Evolutionary conservation across 2,888 invertebrate genomes (phyloP).

Genomic region (Agrotis clavis): DNA sequence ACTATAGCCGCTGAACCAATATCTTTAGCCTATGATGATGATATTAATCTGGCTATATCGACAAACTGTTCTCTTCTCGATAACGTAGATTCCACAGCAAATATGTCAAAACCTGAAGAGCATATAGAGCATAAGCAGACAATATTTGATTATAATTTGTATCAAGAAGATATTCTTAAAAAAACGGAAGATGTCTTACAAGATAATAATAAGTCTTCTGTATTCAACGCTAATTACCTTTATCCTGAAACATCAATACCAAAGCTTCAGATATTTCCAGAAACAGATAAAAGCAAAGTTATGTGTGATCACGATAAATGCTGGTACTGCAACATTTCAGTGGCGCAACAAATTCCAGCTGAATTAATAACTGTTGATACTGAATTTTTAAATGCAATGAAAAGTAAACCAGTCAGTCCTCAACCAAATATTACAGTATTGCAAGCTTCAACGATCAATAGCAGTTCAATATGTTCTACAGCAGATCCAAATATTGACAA

Average conservation of each 20-base stretch:
- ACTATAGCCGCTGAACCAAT: slow-evolving; percentile 49
- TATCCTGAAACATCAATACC: slow-evolving; percentile 29
- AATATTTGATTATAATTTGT: neutral
- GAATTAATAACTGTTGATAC: slow-evolving; percentile 31
- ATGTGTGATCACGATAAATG: slow-evolving; percentile 24
- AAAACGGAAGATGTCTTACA: neutral
- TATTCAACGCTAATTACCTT: neutral
- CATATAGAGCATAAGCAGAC: slow-evolving; percentile 11
- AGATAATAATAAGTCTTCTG: neutral
- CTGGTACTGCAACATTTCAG: slow-evolving; percentile 23
- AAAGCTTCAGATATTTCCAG: slow-evolving; percentile 13
- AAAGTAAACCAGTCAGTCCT: slow-evolving; percentile 15
- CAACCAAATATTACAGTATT: slow-evolving; percentile 56
- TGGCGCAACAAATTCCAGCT: slow-evolving; percentile 50
- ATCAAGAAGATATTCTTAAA: neutral
- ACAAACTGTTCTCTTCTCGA: slow-evolving; percentile 48
- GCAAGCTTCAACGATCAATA: slow-evolving; percentile 38
- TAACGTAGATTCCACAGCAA: slow-evolving; percentile 20
- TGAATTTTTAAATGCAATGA: slow-evolving; percentile 22
- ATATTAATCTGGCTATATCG: slow-evolving; percentile 45
- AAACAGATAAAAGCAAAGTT: slow-evolving; percentile 12
- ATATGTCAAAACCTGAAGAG: slow-evolving; percentile 2
- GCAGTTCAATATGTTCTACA: neutral
- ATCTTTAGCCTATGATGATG: slow-evolving; percentile 47
- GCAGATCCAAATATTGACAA: neutral